Evolutionary conservation across 2,888 invertebrate genomes (phyloP).

Genomic region (Apomyelois bistriatella): DNA sequence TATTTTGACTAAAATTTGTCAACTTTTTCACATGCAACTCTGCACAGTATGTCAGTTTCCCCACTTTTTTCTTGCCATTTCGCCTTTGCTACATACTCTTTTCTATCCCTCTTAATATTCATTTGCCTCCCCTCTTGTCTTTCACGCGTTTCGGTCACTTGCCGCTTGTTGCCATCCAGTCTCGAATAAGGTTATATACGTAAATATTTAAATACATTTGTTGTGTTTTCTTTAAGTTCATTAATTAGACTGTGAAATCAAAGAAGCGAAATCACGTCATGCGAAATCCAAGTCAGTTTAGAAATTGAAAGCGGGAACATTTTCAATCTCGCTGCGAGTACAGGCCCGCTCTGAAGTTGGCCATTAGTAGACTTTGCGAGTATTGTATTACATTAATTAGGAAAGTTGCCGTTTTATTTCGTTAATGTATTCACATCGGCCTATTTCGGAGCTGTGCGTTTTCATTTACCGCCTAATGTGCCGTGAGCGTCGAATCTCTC

Average conservation of each 20-base stretch:
- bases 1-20: too few relatives aligned
- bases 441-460: conserved; percentile 32
- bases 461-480: conserved; percentile 3
- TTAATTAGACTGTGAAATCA: neutral
- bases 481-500: conserved; percentile 2
- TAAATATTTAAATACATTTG: too few relatives aligned
- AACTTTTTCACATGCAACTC: too few relatives aligned
- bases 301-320: neutral
- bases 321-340: neutral
- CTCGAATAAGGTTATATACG: too few relatives aligned
- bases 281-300: neutral
- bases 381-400: conserved; percentile 56
- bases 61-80: too few relatives aligned
- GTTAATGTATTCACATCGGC: conserved; percentile 50
- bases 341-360: conserved; percentile 22
- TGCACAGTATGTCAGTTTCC: too few relatives aligned
- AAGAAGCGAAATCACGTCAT: neutral
- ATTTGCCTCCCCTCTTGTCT: too few relatives aligned
- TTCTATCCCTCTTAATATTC: too few relatives aligned
- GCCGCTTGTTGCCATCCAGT: too few relatives aligned
- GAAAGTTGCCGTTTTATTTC: conserved; percentile 51
- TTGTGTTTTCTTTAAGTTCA: too few relatives aligned
- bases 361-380: conserved; percentile 34
- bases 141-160: too few relatives aligned
- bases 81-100: too few relatives aligned